A percentile compares a stretch with the other conserved stretches of the same genome.
phyloP scores from a whole-genome alignment of 2,113 vertebrate genomes.

The Odocoileus hemionus region DNA sequence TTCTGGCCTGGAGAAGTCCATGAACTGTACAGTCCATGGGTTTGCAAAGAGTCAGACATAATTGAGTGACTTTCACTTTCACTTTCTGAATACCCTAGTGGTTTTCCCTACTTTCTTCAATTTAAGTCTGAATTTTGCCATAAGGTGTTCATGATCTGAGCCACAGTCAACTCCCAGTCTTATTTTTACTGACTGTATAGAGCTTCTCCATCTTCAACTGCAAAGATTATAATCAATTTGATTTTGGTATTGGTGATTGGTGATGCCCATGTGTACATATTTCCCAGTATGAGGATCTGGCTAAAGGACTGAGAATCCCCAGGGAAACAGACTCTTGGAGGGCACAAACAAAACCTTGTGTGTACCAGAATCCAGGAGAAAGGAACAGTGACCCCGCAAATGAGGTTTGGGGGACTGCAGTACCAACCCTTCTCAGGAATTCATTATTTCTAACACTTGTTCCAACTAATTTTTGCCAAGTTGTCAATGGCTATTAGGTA shows the following conservation, averaged over 20 bases:
- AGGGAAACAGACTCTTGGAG: neutral
- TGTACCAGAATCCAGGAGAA: neutral
- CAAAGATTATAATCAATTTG: neutral
- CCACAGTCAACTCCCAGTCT: neutral
- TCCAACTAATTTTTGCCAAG: neutral
- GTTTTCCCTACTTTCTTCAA: neutral
- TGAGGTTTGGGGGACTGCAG: neutral
- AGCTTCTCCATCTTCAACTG: neutral
- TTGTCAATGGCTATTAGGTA: neutral
- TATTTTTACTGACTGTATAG: neutral
- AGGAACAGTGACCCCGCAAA: neutral
- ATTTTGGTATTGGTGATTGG: neutral
- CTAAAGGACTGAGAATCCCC: neutral
- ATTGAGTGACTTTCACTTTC: neutral
- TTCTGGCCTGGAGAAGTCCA: neutral
- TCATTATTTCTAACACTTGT: neutral
- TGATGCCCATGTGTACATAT: neutral
- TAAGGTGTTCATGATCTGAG: neutral
- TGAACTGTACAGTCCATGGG: neutral
- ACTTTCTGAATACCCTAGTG: neutral
- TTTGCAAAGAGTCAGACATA: neutral
- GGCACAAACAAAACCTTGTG: neutral
- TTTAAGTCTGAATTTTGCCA: neutral
- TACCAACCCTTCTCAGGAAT: neutral
- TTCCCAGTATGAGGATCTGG: neutral